Conservation (phyloP, 2,797 vertebrate genomes). For the Myotis planiceps region DNA sequence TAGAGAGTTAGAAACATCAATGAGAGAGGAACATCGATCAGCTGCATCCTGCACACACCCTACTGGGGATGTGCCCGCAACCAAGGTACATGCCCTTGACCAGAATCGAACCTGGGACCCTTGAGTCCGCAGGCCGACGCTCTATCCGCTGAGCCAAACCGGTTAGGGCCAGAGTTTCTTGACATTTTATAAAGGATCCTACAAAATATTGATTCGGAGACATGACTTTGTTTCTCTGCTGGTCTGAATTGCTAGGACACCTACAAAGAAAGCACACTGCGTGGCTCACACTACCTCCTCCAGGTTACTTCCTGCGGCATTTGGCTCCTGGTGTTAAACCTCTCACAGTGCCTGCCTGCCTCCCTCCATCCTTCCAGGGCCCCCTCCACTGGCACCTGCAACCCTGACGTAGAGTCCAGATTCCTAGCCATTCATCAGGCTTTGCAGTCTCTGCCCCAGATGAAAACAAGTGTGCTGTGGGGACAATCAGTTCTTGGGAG, state of each 20-base stretch:
- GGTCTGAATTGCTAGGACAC: neutral
- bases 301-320: neutral
- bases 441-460: neutral
- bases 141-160: too few relatives aligned
- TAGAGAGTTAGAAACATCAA: too few relatives aligned
- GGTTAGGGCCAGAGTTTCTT: neutral
- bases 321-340: neutral
- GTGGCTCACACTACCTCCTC: rapidly evolving
- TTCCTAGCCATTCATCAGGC: neutral
- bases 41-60: too few relatives aligned
- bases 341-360: rapidly evolving
- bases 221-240: neutral
- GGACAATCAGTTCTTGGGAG: neutral
- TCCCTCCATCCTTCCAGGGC: neutral
- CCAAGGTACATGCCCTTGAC: too few relatives aligned
- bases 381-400: rapidly evolving
- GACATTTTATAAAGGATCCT: neutral
- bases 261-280: neutral
- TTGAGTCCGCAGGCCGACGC: too few relatives aligned
- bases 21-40: too few relatives aligned
- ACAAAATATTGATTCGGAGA: neutral
- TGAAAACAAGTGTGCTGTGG: neutral
- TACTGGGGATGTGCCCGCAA: too few relatives aligned
- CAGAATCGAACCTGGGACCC: too few relatives aligned
- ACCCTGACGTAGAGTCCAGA: neutral